phyloP scores from a whole-genome alignment of 2,113 vertebrate species.

The Nesoenas mayeri region DNA sequence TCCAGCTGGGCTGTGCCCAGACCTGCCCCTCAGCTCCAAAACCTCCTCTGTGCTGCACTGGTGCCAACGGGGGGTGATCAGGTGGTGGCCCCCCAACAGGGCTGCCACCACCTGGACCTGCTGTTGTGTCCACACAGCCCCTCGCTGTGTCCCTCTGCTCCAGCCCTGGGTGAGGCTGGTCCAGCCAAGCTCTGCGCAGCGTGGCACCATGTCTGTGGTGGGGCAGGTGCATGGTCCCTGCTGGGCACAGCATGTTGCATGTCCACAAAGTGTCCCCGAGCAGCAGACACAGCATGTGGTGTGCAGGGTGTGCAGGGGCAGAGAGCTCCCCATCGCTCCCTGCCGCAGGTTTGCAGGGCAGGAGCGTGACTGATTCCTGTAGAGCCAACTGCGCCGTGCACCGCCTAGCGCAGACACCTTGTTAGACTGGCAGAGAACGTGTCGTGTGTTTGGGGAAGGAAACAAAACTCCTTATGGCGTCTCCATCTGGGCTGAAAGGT shows the following conservation, averaged over 20 bases:
- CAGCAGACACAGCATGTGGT: fast-evolving
- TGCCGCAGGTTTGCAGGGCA: fast-evolving
- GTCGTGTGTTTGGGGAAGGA: neutral
- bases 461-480: constrained; percentile 12
- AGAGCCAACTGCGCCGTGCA: neutral
- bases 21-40: neutral
- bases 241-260: neutral
- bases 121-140: neutral
- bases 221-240: neutral
- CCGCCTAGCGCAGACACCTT: neutral
- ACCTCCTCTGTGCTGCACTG: fast-evolving
- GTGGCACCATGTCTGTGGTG: fast-evolving
- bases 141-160: fast-evolving
- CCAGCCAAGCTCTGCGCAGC: neutral
- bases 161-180: fast-evolving
- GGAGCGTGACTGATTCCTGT: neutral
- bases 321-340: too few species aligned
- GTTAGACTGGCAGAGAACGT: neutral
- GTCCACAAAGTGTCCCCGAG: fast-evolving
- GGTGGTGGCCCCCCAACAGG: neutral
- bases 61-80: neutral
- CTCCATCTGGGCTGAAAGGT: constrained; percentile 45
- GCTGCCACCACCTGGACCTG: too few species aligned
- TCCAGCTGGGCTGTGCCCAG: neutral
- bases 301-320: fast-evolving